Base-by-base conservation (phyloP, 2,797 vertebrate genomes). In the Enteromius thamalakanensis region DNA sequence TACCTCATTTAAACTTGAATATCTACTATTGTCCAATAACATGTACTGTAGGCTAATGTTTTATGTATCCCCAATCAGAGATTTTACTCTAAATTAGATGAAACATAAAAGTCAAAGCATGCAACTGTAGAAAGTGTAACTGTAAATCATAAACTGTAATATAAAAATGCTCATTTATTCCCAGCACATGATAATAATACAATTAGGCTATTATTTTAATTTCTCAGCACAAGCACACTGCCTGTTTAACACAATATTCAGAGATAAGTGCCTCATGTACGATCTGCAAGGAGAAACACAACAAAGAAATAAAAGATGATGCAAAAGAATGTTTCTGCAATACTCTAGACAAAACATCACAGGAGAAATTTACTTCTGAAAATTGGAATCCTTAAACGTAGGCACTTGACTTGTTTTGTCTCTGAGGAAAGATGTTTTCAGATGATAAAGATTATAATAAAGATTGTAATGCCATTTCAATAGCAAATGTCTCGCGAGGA, bases 261-360 rank as follows among this genome's bases (percentile, higher is more conserved):
- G 86, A 79, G 89, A 62, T 62, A 15, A 62, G 26, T 15, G 60
- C 60, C 85, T 87, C 82, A 90, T 90, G 88, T 87, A 49, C 55
- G 21, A 76, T 83, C 37, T 47, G 72, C 76, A 76, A 79, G 76
- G 37, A 40, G 58, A 60, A 84, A 88, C 64, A 40, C 60, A 76
- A 79, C 89, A 87, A 68, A 89, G 81, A 84, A 86, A 83, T 82
- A 88, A 81, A 42, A 78, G 67, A 68, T 40, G 86, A 82, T 64
- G 26, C 29, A 80, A 70, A 80, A 55, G 14, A 76, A 37, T 58
- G 79, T 79, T n/a, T 23, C 12, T 72, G 71, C 58, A 72, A 78
- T 82, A 34, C 74, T 37, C 71, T 32, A 71, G 17, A 80, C 67
- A 80, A 71, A 70, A 21, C 67, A 40, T 80, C 65, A 37, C 17